phyloP scores from a whole-genome alignment of 2,888 invertebrate genomes.

The Parnassius orleans region DNA sequence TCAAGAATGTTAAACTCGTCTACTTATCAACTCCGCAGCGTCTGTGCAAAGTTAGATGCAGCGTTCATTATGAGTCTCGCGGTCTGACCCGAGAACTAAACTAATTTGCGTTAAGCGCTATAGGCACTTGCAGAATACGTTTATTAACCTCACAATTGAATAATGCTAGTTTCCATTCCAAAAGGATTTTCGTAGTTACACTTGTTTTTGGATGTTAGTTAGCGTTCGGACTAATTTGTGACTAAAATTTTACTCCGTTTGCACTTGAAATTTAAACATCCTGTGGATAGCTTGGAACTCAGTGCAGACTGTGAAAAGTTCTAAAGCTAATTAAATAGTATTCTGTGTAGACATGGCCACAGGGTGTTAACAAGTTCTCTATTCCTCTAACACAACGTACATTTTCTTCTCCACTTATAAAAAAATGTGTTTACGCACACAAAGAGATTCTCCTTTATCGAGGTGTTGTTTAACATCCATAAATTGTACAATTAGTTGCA shows the following conservation, averaged over 20 bases:
- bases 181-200: neutral
- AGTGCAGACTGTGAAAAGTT: neutral
- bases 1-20: conserved; percentile 5
- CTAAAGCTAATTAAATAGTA: neutral
- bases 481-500: too few relatives aligned
- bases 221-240: conserved; percentile 5
- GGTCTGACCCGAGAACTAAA: conserved; percentile 52
- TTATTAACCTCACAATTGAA: conserved; percentile 52
- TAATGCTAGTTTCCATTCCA: conserved; percentile 27
- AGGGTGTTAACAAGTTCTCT: neutral
- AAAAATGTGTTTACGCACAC: too few relatives aligned
- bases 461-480: too few relatives aligned
- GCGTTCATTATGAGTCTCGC: conserved; percentile 49
- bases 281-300: neutral
- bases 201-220: conserved; percentile 16
- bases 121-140: conserved; percentile 35
- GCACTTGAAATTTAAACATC: neutral
- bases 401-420: too few relatives aligned
- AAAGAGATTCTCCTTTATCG: too few relatives aligned
- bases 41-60: conserved; percentile 40
- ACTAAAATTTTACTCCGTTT: conserved; percentile 2
- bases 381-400: too few relatives aligned
- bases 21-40: conserved; percentile 22
- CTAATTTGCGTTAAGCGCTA: conserved; percentile 52
- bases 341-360: neutral